Evolutionary conservation across 1,140 invertebrate species (phyloP).

Genomic region (Drosophila arizonae): DNA sequence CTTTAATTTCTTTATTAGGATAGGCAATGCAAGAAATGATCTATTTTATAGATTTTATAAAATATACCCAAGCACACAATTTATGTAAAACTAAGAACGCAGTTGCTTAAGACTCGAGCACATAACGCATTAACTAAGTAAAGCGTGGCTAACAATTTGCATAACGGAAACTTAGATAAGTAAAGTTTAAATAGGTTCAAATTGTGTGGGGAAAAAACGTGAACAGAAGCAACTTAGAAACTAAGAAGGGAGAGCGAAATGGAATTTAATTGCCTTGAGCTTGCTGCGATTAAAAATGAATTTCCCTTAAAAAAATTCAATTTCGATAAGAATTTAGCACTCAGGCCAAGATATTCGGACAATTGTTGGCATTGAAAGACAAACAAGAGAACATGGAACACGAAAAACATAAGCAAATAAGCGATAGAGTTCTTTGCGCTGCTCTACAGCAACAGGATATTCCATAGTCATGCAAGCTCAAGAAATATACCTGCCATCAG

Average conservation of each 20-base stretch:
- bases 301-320: no score
- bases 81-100: no score
- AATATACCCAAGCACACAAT: background rate
- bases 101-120: no score
- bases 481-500: background rate
- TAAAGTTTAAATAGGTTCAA: background rate
- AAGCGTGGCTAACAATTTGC: background rate
- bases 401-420: background rate
- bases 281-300: no score
- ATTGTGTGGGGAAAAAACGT: background rate
- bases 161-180: background rate
- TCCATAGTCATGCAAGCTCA: background rate
- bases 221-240: no score
- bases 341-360: no score
- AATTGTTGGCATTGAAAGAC: background rate
- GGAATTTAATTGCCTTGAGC: no score
- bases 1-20: background rate
- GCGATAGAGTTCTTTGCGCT: background rate
- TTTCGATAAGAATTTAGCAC: no score
- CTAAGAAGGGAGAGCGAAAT: no score
- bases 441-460: constrained; percentile 3
- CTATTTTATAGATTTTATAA: background rate
- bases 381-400: background rate
- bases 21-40: background rate
- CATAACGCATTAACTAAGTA: no score